Conservation (phyloP, 2,113 vertebrate genomes). For the Brachionichthys hirsutus region DNA sequence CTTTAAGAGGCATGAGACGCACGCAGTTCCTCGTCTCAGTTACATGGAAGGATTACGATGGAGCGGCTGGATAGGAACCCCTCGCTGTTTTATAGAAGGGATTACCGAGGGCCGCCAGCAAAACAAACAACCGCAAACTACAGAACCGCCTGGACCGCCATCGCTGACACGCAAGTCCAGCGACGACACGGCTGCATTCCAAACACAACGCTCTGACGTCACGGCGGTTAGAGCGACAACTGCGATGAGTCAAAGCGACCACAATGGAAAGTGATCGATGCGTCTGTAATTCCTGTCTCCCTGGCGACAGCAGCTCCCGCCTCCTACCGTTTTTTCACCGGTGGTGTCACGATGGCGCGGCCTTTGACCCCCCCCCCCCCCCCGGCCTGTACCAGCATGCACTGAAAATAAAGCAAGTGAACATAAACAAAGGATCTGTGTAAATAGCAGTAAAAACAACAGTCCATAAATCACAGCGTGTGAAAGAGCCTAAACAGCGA, state of each 20-base stretch:
- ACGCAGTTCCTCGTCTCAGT: constrained; percentile 54
- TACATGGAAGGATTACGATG: constrained; percentile 55
- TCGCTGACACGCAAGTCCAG: not conserved
- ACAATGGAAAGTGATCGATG: constrained; percentile 19
- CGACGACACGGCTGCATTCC: constrained; percentile 25
- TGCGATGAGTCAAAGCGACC: constrained; percentile 21
- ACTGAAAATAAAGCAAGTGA: constrained; percentile 54
- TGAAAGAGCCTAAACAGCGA: constrained; percentile 30
- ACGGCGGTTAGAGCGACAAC: constrained; percentile 25
- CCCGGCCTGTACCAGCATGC: not conserved
- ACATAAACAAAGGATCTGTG: no score
- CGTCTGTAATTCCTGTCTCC: constrained; percentile 15
- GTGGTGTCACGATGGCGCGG: not conserved
- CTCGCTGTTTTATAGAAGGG: constrained; percentile 41
- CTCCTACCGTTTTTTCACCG: constrained; percentile 35
- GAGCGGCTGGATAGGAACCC: constrained; percentile 51
- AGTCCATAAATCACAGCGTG: constrained; percentile 13
- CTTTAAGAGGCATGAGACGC: constrained; percentile 50
- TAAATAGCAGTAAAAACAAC: not conserved
- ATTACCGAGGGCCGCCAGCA: constrained; percentile 35
- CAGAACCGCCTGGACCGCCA: constrained; percentile 37
- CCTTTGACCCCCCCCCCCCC: constrained; percentile 22
- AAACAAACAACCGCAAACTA: constrained; percentile 52
- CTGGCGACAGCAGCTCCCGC: constrained; percentile 11
- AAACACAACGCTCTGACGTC: constrained; percentile 31